Percentiles rank a stretch among this genome's conserved stretches.
These are phyloP conservation scores for Stichodactyla mertensii DNA, from an alignment of 64 coral and sea anemone genomes.

Conservation along the genomic window DNA sequence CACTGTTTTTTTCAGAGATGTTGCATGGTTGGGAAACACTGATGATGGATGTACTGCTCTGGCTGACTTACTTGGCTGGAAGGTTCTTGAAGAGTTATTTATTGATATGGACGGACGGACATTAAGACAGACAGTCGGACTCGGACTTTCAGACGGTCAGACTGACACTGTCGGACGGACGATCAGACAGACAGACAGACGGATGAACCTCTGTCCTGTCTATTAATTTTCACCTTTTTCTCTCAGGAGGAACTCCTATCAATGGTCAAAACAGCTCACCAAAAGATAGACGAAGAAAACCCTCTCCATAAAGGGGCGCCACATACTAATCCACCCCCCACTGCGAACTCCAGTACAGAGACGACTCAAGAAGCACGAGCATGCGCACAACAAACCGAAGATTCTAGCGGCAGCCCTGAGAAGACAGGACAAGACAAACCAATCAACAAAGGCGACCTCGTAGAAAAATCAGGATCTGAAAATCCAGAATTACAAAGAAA, in stretches of 20 bases:
- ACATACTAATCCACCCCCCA: neutral
- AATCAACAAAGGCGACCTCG: neutral
- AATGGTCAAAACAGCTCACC: constrained; percentile 11
- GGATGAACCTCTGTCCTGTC: neutral
- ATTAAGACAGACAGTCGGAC: neutral
- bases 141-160: neutral
- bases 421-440: neutral
- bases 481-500: neutral
- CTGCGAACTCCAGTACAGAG: neutral
- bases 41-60: constrained; percentile 93
- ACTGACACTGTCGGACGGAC: neutral
- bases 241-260: neutral
- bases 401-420: neutral
- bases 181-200: neutral
- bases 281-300: constrained; percentile 6
- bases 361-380: neutral
- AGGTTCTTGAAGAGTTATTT: constrained; percentile 30
- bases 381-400: neutral
- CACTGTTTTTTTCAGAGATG: constrained; percentile 63
- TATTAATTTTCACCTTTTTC: neutral
- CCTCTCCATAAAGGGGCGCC: neutral
- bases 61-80: constrained; percentile 90
- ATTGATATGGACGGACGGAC: neutral
- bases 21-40: constrained; percentile 83
- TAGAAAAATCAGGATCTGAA: neutral